A percentile compares a stretch with the other conserved stretches of the same genome.
Conservation (phyloP, 1,140 invertebrate genomes). For the Heliconius melpomene region DNA sequence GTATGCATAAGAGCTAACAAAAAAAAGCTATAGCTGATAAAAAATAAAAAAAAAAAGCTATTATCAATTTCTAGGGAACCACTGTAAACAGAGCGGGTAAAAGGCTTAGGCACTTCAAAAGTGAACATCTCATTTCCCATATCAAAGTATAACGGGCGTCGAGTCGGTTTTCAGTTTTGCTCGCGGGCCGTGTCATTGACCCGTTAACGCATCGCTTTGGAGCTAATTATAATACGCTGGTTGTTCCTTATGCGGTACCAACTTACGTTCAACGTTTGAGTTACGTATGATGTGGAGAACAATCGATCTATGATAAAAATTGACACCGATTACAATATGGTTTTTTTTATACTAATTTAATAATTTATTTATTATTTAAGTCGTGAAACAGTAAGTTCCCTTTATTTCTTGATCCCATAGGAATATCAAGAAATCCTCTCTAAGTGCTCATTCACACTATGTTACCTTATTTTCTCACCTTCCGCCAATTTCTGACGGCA, state of each 20-base stretch:
- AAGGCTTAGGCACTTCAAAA: neutral
- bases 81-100: neutral
- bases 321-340: no score
- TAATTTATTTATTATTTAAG: no score
- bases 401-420: no score
- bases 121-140: conserved; percentile 34
- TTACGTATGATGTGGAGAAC: conserved; percentile 20
- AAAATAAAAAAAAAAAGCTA: neutral
- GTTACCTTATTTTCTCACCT: no score
- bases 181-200: conserved; percentile 68
- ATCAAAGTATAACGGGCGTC: conserved; percentile 46
- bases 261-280: conserved; percentile 36
- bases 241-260: conserved; percentile 45
- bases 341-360: no score
- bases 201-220: conserved; percentile 69
- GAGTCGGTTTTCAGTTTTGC: conserved; percentile 48
- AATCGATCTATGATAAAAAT: neutral
- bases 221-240: conserved; percentile 65
- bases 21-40: no score
- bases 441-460: no score
- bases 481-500: no score
- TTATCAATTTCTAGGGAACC: neutral
- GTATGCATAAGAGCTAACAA: no score
- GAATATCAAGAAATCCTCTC: no score
- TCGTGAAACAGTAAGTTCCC: no score